phyloP scores from a whole-genome alignment of 2,797 vertebrate species.

The Knipowitschia caucasica region DNA sequence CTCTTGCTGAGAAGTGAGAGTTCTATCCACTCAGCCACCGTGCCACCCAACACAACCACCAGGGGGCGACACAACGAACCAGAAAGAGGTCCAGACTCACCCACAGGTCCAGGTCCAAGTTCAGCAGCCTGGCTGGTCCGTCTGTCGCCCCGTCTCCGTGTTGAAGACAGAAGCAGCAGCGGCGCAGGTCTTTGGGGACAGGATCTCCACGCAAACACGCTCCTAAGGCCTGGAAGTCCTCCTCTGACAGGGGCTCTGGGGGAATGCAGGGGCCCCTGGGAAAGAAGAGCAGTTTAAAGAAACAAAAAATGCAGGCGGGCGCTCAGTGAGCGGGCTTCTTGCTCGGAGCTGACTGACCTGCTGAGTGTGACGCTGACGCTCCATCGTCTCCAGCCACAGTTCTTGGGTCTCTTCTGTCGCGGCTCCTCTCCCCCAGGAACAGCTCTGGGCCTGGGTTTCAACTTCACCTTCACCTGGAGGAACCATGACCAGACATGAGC shows the following conservation, averaged over 20 bases:
- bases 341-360: slow-evolving; percentile 71
- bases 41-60: too few species aligned
- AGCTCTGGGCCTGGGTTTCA: slow-evolving; percentile 85
- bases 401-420: slow-evolving; percentile 82
- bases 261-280: slow-evolving; percentile 45
- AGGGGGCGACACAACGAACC: too few species aligned
- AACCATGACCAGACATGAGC: too few species aligned
- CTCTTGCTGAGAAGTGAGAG: too few species aligned
- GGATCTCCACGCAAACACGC: slow-evolving; percentile 86
- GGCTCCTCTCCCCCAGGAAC: slow-evolving; percentile 80
- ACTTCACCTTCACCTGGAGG: slow-evolving; percentile 83
- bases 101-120: slow-evolving; percentile 96
- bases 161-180: slow-evolving; percentile 95
- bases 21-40: too few species aligned
- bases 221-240: slow-evolving; percentile 86
- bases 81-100: slow-evolving; percentile 61
- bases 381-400: slow-evolving; percentile 93
- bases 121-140: slow-evolving; percentile 91
- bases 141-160: slow-evolving; percentile 91
- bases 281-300: too few species aligned
- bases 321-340: too few species aligned
- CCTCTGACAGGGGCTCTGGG: slow-evolving; percentile 77
- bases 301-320: too few species aligned
- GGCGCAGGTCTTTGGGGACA: slow-evolving; percentile 83
- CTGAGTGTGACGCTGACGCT: slow-evolving; percentile 84